phyloP scores from a whole-genome alignment of 53 echinoderm and acorn worm species.

The Apostichopus leukothele region DNA sequence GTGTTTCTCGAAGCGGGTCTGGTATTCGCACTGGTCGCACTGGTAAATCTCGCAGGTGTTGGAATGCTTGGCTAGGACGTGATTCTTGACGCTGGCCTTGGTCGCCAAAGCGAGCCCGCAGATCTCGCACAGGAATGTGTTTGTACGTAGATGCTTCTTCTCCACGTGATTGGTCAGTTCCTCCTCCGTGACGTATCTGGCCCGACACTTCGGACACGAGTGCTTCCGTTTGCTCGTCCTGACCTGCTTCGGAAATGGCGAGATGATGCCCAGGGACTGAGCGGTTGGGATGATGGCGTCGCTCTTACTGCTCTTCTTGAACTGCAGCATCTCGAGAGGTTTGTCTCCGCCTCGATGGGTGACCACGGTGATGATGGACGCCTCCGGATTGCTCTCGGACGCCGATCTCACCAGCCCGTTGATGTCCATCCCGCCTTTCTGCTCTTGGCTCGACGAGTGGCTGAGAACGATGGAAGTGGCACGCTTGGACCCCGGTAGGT shows the following conservation, averaged over 20 bases:
- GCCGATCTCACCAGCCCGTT: conserved; percentile 78
- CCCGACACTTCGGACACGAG: conserved; percentile 65
- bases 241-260: conserved; percentile 63
- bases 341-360: conserved; percentile 66
- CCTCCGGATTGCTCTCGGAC: conserved; percentile 77
- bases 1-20: conserved; percentile 63
- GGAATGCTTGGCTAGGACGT: conserved; percentile 70
- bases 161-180: conserved; percentile 73
- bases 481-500: not conserved
- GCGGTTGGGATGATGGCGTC: conserved; percentile 90
- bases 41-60: conserved; percentile 29
- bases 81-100: conserved; percentile 73
- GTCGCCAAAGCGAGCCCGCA: conserved; percentile 86
- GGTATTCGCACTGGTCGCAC: conserved; percentile 76
- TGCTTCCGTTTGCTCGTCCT: conserved; percentile 67
- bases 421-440: conserved; percentile 60
- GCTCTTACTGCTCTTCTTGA: conserved; percentile 82
- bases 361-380: conserved; percentile 83
- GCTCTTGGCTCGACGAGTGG: not conserved
- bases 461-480: not conserved
- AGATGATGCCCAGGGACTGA: conserved; percentile 82
- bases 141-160: conserved; percentile 77
- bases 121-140: conserved; percentile 84
- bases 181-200: conserved; percentile 69
- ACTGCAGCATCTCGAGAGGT: conserved; percentile 76